Conservation (phyloP, 1,140 invertebrate species). For the Drosophila pandora region DNA sequence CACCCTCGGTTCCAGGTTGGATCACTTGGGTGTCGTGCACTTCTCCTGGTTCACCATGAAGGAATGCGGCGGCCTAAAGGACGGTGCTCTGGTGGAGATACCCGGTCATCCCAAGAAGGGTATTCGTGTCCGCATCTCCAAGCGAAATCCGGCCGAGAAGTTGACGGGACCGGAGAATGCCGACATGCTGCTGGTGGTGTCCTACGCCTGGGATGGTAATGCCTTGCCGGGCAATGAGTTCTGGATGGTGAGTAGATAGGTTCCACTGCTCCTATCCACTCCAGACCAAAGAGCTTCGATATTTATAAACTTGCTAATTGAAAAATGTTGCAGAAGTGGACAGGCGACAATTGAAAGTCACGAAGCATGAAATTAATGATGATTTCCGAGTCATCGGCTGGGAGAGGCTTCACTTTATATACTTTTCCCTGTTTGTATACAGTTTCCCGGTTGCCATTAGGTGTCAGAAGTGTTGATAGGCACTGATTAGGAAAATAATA, state of each 20-base stretch:
- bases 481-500: not conserved
- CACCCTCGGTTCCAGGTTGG: constrained; percentile 47
- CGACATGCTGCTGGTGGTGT: constrained; percentile 85
- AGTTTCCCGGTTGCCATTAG: not conserved
- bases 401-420: not conserved
- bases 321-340: not conserved
- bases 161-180: constrained; percentile 31
- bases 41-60: constrained; percentile 76
- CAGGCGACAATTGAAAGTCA: not conserved
- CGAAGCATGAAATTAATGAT: not conserved
- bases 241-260: constrained; percentile 81
- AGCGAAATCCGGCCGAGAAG: constrained; percentile 73
- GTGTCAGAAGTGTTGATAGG: not conserved
- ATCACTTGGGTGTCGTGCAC: constrained; percentile 67
- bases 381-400: not conserved
- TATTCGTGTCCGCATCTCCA: constrained; percentile 62
- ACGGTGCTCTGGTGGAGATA: constrained; percentile 51
- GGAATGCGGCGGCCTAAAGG: constrained; percentile 45
- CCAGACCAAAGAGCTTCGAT: no score
- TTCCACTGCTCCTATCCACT: no score
- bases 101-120: constrained; percentile 59
- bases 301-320: not conserved
- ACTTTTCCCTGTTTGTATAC: not conserved
- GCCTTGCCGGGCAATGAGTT: constrained; percentile 88
- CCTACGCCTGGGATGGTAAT: constrained; percentile 89